Evolutionary conservation across 1,140 invertebrate species (phyloP).

Genomic region (Drosophila pseudoananassae): DNA sequence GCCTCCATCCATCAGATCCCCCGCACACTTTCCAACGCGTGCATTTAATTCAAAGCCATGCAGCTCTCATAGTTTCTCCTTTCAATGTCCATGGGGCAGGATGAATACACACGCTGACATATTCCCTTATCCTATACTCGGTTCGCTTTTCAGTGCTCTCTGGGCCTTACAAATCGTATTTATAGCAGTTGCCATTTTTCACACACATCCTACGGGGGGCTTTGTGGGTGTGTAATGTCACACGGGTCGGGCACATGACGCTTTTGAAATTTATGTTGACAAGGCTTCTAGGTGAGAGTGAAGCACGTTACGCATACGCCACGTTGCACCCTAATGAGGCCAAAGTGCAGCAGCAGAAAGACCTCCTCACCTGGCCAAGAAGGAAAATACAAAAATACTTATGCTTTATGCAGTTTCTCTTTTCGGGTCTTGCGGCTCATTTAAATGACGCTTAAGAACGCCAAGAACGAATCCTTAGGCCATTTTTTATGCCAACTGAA

Average conservation of each 20-base stretch:
- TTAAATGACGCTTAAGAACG: conserved; percentile 60
- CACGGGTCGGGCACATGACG: conserved; percentile 59
- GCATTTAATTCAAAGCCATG: conserved; percentile 10
- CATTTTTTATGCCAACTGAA: conserved; percentile 10
- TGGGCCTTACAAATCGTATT: conserved; percentile 74
- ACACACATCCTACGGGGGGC: conserved; percentile 12
- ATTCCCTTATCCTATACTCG: conserved; percentile 24
- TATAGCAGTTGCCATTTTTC: conserved; percentile 72
- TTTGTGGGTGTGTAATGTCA: conserved; percentile 63
- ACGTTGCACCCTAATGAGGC: conserved; percentile 71
- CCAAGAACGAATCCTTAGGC: conserved; percentile 28
- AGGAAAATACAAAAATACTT: conserved; percentile 20
- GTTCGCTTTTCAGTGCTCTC: conserved; percentile 8
- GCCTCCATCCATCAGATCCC: conserved; percentile 13
- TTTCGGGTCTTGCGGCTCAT: conserved; percentile 46
- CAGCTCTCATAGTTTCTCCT: conserved; percentile 4
- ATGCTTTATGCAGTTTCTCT: conserved; percentile 25
- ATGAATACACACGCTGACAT: conserved; percentile 56
- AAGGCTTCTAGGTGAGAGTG: conserved; percentile 60
- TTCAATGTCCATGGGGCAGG: conserved; percentile 29
- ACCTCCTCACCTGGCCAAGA: background rate
- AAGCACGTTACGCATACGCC: conserved; percentile 72
- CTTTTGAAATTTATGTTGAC: conserved; percentile 73
- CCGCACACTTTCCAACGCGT: background rate
- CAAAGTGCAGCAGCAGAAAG: conserved; percentile 37